Percentiles rank a stretch among this genome's conserved stretches.
Evolutionary conservation across 2,113 vertebrate species (phyloP).

Genomic region (Progne subis): DNA sequence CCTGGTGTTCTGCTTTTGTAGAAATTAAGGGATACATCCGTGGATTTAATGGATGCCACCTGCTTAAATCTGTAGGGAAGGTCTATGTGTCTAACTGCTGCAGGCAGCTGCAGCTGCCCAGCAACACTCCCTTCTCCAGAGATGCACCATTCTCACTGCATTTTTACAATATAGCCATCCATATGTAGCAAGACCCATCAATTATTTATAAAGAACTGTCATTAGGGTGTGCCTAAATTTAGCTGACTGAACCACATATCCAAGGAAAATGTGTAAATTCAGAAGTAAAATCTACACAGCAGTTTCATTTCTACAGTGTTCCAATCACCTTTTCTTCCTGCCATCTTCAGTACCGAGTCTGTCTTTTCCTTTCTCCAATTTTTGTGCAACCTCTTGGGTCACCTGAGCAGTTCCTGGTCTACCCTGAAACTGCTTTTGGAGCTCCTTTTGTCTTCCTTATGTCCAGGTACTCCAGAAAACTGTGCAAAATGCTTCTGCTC

Average conservation of each 20-base stretch:
- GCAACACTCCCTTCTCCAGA: background rate
- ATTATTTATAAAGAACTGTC: background rate
- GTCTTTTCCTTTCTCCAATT: background rate
- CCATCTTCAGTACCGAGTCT: background rate
- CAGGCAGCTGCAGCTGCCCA: background rate
- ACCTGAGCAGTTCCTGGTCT: background rate
- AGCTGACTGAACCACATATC: background rate
- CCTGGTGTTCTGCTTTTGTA: background rate
- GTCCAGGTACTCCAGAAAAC: background rate
- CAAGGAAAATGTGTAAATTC: background rate
- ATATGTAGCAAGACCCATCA: background rate
- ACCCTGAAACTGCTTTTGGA: background rate
- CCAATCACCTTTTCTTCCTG: background rate
- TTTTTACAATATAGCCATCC: background rate
- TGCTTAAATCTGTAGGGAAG: background rate
- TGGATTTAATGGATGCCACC: background rate
- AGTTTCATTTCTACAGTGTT: background rate
- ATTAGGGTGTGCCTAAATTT: background rate
- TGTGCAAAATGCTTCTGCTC: background rate
- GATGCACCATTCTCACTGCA: background rate
- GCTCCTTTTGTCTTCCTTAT: background rate
- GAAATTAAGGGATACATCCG: background rate
- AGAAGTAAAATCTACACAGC: background rate
- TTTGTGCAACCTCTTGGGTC: background rate
- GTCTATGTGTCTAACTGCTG: background rate